These are phyloP conservation scores for Rhynchotus rufescens DNA, from an alignment of 2,797 vertebrate genomes.

Conservation along the genomic window DNA sequence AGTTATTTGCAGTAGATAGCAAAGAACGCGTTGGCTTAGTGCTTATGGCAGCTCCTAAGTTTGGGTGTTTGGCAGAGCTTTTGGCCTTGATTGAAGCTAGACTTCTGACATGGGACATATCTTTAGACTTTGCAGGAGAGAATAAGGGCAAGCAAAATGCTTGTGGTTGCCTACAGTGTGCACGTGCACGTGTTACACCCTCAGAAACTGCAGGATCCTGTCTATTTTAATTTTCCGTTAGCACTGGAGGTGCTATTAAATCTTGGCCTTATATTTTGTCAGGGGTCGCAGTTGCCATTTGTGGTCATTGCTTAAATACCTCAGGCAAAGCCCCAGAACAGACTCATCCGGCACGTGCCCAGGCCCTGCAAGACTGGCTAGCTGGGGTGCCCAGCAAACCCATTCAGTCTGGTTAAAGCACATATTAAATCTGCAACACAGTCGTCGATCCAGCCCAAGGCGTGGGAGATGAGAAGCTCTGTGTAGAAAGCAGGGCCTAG, in stretches of 20 bases:
- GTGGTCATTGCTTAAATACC: neutral
- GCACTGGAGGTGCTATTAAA: neutral
- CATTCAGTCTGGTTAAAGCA: conserved; percentile 51
- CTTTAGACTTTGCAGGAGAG: neutral
- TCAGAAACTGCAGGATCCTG: neutral
- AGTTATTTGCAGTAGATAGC: neutral
- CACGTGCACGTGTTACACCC: neutral
- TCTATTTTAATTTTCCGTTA: neutral
- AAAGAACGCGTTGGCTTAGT: accelerated
- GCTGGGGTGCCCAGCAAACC: conserved; percentile 42
- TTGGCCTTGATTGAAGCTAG: neutral
- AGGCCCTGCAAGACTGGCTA: neutral
- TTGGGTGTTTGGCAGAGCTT: neutral
- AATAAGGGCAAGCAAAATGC: neutral
- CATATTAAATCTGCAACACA: conserved; percentile 43
- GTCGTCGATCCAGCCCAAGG: conserved; percentile 18
- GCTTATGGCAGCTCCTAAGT: neutral
- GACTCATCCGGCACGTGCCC: conserved; percentile 16
- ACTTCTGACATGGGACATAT: neutral
- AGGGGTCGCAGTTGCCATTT: neutral
- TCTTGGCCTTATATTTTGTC: neutral
- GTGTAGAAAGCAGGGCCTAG: conserved; percentile 16
- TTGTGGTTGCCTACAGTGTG: neutral
- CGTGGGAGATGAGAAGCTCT: conserved; percentile 18
- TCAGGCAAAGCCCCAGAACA: neutral